Base-by-base conservation (phyloP, 2,113 vertebrate species). In the Nerophis ophidion region DNA sequence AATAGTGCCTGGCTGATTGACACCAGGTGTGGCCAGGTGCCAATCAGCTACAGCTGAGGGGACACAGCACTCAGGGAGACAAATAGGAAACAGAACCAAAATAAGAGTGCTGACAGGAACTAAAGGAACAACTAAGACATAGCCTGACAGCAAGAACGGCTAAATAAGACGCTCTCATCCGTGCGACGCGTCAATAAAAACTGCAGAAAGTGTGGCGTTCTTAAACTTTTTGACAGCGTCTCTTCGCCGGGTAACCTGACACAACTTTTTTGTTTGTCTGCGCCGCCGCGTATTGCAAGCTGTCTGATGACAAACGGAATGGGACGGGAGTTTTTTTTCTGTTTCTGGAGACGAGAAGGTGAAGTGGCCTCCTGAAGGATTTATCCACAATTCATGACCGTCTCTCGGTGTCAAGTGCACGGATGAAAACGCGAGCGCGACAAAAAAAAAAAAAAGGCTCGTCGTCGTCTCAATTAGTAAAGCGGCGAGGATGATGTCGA, bases 381-480 rank as follows among this genome's bases (percentile, higher is more conserved):
- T 65, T n/a, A 65, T 75, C 75, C 67, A 17, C 57, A 63, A 56
- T 10, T 44, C 65, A 63, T 52, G 55, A 54, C 54, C 56, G 66
- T 48, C 33, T 60, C 44, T 11, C 38, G 33, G 59, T 58, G 55
- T 63, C 3, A 33, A 76, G 65, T 61, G 50, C 44, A 13, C 7
- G 58, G 71, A 8, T 47, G 19, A 79, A 81, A 26, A 76, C 72
- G 66, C 61, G 58, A 75, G 53, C 72, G 69, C 69, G 63, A 76
- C 65, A 61, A 63, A 76, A 26, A 26, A 26, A 26, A 26, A 26
- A 26, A 26, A 26, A 74, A 66, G 66, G 38, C 65, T 76, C 63
- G 48, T 78, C 65, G 80, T 79, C 66, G 82, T 80, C 80, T 77
- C 56, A 67, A 81, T 87, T 82, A 84, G 74, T 76, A 15, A 69